phyloP scores from a whole-genome alignment of 2,797 vertebrate genomes.

The Lophotriccus pileatus region DNA sequence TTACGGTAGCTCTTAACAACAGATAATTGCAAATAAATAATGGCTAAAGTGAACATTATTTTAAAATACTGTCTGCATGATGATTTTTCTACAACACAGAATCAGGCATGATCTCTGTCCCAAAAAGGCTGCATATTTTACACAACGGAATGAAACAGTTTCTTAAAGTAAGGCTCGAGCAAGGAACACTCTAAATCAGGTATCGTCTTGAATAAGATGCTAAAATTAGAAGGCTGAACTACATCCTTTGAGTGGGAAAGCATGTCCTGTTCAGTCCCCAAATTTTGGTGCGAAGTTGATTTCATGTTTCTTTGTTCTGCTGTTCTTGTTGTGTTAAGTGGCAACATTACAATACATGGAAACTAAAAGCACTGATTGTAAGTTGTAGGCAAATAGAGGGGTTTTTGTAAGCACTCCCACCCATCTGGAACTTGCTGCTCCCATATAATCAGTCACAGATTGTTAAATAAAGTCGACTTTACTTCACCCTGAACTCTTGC shows the following conservation, averaged over 20 bases:
- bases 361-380: slow-evolving; percentile 49
- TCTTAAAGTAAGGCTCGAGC: neutral
- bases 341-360: neutral
- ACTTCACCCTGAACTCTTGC: slow-evolving; percentile 33
- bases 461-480: slow-evolving; percentile 56
- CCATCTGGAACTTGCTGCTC: slow-evolving; percentile 63
- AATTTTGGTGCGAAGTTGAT: slow-evolving; percentile 38
- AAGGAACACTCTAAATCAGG: neutral
- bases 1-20: neutral
- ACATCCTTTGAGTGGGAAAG: neutral
- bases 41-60: neutral
- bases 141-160: neutral
- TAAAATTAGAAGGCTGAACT: slow-evolving; percentile 41
- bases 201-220: neutral
- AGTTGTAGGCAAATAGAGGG: slow-evolving; percentile 49
- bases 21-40: slow-evolving; percentile 13
- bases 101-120: neutral
- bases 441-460: slow-evolving; percentile 65
- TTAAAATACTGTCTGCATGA: neutral
- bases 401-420: slow-evolving; percentile 54
- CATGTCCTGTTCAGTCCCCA: neutral
- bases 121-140: neutral
- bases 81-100: neutral
- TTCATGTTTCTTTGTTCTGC: slow-evolving; percentile 34
- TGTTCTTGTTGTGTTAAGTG: neutral